Conservation (phyloP, 2,888 invertebrate genomes). For the Macaria notata region DNA sequence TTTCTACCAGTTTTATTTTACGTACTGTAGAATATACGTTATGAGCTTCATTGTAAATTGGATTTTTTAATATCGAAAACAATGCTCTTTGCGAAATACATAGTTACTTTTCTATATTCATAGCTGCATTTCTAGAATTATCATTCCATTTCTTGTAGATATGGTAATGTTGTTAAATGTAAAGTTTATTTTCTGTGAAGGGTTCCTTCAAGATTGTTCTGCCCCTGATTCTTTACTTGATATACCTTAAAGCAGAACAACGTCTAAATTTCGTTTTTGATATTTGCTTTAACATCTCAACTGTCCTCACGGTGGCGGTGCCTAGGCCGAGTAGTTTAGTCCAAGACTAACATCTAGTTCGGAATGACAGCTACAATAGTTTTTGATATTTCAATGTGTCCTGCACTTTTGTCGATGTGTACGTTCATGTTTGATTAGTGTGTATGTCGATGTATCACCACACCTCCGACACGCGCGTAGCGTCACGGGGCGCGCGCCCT, state of each 20-base stretch:
- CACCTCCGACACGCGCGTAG: slow-evolving; percentile 66
- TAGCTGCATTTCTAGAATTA: slow-evolving; percentile 22
- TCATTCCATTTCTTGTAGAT: slow-evolving; percentile 10
- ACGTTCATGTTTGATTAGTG: slow-evolving; percentile 74
- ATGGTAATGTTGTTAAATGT: slow-evolving; percentile 3
- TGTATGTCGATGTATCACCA: slow-evolving; percentile 80
- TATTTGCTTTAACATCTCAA: slow-evolving; percentile 73
- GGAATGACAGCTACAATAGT: slow-evolving; percentile 71
- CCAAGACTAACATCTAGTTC: slow-evolving; percentile 66
- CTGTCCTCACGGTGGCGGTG: slow-evolving; percentile 78
- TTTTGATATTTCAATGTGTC: slow-evolving; percentile 66
- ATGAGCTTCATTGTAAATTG: slow-evolving; percentile 11
- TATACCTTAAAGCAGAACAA: slow-evolving; percentile 73
- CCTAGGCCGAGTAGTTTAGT: slow-evolving; percentile 76
- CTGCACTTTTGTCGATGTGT: slow-evolving; percentile 73
- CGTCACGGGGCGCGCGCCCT: slow-evolving; percentile 56
- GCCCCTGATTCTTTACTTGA: slow-evolving; percentile 60
- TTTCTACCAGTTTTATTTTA: slow-evolving; percentile 9
- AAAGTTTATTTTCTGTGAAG: slow-evolving; percentile 37
- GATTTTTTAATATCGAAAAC: slow-evolving; percentile 2
- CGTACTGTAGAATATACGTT: slow-evolving; percentile 4
- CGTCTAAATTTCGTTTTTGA: slow-evolving; percentile 83
- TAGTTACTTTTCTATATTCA: slow-evolving; percentile 23
- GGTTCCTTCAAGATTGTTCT: slow-evolving; percentile 70
- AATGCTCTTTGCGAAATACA: slow-evolving; percentile 8